phyloP scores from a whole-genome alignment of 2,888 invertebrate species.

The Pegoplata infirma region DNA sequence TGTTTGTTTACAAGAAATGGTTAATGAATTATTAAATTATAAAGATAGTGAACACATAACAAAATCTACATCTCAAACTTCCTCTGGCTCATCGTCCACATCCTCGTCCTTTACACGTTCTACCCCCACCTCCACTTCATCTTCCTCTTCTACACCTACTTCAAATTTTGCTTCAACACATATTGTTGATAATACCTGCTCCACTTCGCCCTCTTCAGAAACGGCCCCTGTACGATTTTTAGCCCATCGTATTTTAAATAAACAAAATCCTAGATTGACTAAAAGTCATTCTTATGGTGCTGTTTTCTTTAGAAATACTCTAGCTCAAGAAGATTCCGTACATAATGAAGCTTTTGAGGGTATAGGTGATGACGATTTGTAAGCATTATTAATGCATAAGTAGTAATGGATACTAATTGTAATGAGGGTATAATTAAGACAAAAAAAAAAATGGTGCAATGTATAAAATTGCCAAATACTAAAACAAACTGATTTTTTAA shows the following conservation, averaged over 20 bases:
- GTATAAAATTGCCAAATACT: slow-evolving; percentile 1
- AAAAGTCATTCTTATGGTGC: slow-evolving; percentile 77
- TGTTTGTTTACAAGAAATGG: slow-evolving; percentile 95
- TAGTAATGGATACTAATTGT: background rate
- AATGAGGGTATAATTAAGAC: background rate
- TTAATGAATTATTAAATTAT: slow-evolving; percentile 86
- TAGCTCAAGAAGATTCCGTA: slow-evolving; percentile 83
- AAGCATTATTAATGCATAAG: slow-evolving; percentile 69
- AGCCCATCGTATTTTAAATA: slow-evolving; percentile 84
- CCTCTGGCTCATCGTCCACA: slow-evolving; percentile 27
- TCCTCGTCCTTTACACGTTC: slow-evolving; percentile 62
- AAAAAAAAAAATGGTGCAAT: background rate
- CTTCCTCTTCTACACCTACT: slow-evolving; percentile 65
- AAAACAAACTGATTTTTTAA: background rate
- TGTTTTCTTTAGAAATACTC: slow-evolving; percentile 83
- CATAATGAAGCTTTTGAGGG: slow-evolving; percentile 97
- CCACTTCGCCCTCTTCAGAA: slow-evolving; percentile 62
- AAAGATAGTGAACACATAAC: slow-evolving; percentile 55
- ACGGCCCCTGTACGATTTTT: slow-evolving; percentile 78
- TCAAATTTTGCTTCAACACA: slow-evolving; percentile 57
- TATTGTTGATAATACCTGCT: slow-evolving; percentile 48
- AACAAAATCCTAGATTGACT: slow-evolving; percentile 80
- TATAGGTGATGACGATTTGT: slow-evolving; percentile 96
- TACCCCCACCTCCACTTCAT: slow-evolving; percentile 65
- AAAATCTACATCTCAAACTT: background rate